Evolutionary conservation across 2,113 vertebrate genomes (phyloP).

Genomic region (Cinclus cinclus): DNA sequence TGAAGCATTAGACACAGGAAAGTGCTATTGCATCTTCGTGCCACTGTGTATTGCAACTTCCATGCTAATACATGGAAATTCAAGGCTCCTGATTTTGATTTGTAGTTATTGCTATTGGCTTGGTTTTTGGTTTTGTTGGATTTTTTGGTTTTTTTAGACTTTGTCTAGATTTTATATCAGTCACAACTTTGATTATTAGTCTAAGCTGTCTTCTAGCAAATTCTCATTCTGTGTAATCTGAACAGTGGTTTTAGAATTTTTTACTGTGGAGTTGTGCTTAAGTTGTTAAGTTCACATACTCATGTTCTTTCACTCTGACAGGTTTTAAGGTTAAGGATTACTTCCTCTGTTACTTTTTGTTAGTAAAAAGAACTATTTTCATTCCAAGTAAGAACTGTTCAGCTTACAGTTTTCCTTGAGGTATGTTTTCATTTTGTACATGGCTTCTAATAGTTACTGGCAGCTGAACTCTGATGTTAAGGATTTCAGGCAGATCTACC

Average conservation of each 20-base stretch:
- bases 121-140: neutral
- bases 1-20: neutral
- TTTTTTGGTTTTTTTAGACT: too few species aligned
- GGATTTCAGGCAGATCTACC: neutral
- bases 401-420: slow-evolving; percentile 4
- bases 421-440: neutral
- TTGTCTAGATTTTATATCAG: neutral
- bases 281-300: neutral
- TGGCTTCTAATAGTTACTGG: neutral
- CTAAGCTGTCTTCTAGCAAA: neutral
- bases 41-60: neutral
- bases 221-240: neutral
- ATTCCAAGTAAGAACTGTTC: slow-evolving; percentile 9
- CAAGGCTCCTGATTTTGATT: neutral
- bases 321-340: slow-evolving; percentile 11
- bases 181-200: neutral
- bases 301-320: neutral
- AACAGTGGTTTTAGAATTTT: neutral
- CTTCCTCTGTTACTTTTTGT: slow-evolving; percentile 5
- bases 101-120: neutral
- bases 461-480: slow-evolving; percentile 3
- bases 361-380: neutral
- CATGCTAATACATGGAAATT: neutral
- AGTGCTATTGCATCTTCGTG: neutral
- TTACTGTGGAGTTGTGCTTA: neutral